Percentiles rank a stretch among this genome's conserved stretches.
Conservation (phyloP, 2,113 vertebrate species). For the Nyctibius bracteatus region DNA sequence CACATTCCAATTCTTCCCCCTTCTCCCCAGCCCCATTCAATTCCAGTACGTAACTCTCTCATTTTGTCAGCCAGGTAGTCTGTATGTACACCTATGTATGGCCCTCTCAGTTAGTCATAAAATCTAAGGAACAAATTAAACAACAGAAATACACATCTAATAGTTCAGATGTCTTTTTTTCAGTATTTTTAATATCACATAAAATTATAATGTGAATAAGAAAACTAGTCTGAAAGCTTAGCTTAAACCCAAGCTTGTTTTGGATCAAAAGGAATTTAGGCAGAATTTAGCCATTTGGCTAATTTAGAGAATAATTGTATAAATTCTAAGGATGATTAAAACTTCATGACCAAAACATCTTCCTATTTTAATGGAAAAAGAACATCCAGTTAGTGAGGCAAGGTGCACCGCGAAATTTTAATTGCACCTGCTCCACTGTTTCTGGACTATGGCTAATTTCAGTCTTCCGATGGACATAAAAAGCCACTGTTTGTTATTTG, state of each 20-base stretch:
- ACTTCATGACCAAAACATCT: not conserved
- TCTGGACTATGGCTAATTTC: not conserved
- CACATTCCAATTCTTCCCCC: not conserved
- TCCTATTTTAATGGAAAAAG: not conserved
- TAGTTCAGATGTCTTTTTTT: not conserved
- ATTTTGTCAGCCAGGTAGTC: not conserved
- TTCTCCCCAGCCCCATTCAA: not conserved
- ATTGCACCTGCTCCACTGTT: not conserved
- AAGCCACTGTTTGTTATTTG: not conserved
- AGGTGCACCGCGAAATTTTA: not conserved
- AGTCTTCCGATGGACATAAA: not conserved
- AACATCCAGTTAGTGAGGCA: not conserved
- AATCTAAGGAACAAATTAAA: not conserved
- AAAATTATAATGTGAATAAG: not conserved
- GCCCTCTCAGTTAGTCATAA: not conserved
- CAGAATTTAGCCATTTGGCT: not conserved
- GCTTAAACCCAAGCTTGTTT: not conserved
- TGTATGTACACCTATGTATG: not conserved
- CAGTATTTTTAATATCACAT: not conserved
- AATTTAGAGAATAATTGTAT: not conserved
- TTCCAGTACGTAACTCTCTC: not conserved
- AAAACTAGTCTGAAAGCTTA: constrained; percentile 6
- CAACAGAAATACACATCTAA: not conserved
- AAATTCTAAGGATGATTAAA: not conserved
- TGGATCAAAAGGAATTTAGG: not conserved